phyloP scores from a whole-genome alignment of 2,888 invertebrate genomes.

The Poecilobothrus nobilitatus region DNA sequence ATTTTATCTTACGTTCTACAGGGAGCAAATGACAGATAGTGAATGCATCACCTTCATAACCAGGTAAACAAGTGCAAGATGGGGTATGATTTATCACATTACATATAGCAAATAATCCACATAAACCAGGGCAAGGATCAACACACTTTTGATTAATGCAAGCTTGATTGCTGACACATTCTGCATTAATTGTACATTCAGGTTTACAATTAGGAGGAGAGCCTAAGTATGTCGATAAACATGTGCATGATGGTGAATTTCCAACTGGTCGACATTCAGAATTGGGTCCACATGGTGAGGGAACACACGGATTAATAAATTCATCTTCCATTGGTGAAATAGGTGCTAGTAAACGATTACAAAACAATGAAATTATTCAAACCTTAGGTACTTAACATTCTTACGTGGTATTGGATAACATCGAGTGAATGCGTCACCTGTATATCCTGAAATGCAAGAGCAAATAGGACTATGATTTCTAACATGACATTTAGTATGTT shows the following conservation, averaged over 20 bases:
- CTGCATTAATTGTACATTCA: conserved; percentile 68
- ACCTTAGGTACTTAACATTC: conserved; percentile 40
- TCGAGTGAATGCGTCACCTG: conserved; percentile 59
- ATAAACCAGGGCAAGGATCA: conserved; percentile 62
- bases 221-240: conserved; percentile 53
- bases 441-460: conserved; percentile 53
- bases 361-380: background rate
- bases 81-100: conserved; percentile 65
- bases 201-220: conserved; percentile 68
- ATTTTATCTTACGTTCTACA: conserved; percentile 41
- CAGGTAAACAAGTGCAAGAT: conserved; percentile 53
- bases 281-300: conserved; percentile 58
- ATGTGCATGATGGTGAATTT: conserved; percentile 56
- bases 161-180: conserved; percentile 57
- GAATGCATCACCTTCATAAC: conserved; percentile 56
- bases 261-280: conserved; percentile 56
- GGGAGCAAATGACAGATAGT: conserved; percentile 50
- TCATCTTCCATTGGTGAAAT: conserved; percentile 30
- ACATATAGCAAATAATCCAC: conserved; percentile 62
- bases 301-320: conserved; percentile 50
- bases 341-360: conserved; percentile 25
- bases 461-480: conserved; percentile 69
- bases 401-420: conserved; percentile 49
- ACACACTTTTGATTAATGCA: conserved; percentile 64
- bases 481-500: conserved; percentile 65